phyloP scores from a whole-genome alignment of 2,888 invertebrate genomes.

The Caenorhabditis virilis region DNA sequence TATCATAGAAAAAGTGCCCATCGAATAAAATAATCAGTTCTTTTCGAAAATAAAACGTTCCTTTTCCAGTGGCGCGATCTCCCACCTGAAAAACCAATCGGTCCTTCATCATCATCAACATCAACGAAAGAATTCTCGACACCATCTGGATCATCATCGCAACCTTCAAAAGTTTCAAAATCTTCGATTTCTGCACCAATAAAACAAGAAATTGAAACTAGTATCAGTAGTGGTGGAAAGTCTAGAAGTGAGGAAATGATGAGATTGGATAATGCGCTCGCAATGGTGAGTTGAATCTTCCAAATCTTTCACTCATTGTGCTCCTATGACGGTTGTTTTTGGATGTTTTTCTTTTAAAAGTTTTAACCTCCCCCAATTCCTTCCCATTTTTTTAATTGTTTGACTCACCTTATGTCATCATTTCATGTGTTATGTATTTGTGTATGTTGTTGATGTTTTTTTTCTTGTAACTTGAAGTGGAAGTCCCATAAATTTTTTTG shows the following conservation, averaged over 20 bases:
- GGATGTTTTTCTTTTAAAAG: no score
- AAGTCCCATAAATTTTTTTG: not conserved
- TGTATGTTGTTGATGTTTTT: not conserved
- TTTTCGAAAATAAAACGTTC: not conserved
- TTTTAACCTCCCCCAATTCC: not conserved
- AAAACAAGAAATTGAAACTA: conserved; percentile 9
- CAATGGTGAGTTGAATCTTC: conserved; percentile 7
- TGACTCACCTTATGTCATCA: conserved; percentile 1
- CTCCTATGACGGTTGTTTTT: no score
- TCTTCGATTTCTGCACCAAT: not conserved
- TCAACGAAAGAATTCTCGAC: not conserved
- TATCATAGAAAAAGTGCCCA: conserved; percentile 1
- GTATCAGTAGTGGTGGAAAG: not conserved
- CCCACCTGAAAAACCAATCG: not conserved
- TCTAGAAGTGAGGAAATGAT: conserved; percentile 17
- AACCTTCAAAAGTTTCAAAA: conserved; percentile 6
- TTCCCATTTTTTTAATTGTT: not conserved
- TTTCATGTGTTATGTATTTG: not conserved
- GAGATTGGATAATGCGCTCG: conserved; percentile 25
- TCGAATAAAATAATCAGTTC: not conserved
- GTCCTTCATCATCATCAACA: not conserved
- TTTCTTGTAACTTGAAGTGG: not conserved
- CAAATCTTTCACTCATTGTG: no score
- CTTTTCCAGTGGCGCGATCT: not conserved
- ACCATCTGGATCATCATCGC: not conserved